A percentile compares a stretch with the other conserved stretches of the same genome.
Conservation (phyloP, 2,797 vertebrate species). For the Sus cebifrons region DNA sequence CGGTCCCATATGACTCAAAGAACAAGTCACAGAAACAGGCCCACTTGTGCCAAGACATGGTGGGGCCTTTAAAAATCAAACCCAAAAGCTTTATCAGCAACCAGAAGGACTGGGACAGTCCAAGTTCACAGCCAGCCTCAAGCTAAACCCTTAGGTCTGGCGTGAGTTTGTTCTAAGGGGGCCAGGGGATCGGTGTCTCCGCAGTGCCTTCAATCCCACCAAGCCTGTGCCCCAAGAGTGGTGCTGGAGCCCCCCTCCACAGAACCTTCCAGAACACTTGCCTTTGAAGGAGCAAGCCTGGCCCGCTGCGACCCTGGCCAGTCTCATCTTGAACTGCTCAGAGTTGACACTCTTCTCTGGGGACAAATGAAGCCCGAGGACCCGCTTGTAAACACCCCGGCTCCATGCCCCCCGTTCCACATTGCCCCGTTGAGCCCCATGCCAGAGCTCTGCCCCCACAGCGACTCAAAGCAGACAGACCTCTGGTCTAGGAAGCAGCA, state of each 20-base stretch:
- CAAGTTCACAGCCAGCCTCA: neutral
- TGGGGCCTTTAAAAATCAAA: neutral
- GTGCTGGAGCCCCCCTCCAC: neutral
- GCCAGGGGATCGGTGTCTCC: neutral
- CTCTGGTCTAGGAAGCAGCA: constrained; percentile 78
- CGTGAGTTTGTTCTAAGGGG: neutral
- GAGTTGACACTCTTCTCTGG: neutral
- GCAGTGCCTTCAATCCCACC: constrained; percentile 65
- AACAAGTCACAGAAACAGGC: neutral
- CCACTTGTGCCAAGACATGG: neutral
- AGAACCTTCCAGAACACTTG: neutral
- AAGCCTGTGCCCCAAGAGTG: neutral
- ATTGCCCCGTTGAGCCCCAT: fast-evolving
- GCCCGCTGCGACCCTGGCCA: fast-evolving
- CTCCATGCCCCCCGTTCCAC: neutral
- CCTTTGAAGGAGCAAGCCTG: fast-evolving
- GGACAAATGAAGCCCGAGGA: constrained; percentile 11
- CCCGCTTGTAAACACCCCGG: fast-evolving
- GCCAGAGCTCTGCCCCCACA: neutral
- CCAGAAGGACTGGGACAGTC: neutral
- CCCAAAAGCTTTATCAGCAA: neutral
- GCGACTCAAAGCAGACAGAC: constrained; percentile 54
- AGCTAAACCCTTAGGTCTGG: neutral
- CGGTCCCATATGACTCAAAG: neutral
- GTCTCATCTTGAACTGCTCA: neutral